phyloP scores from a whole-genome alignment of 1,140 invertebrate genomes.

The Zaprionus lachaisei region DNA sequence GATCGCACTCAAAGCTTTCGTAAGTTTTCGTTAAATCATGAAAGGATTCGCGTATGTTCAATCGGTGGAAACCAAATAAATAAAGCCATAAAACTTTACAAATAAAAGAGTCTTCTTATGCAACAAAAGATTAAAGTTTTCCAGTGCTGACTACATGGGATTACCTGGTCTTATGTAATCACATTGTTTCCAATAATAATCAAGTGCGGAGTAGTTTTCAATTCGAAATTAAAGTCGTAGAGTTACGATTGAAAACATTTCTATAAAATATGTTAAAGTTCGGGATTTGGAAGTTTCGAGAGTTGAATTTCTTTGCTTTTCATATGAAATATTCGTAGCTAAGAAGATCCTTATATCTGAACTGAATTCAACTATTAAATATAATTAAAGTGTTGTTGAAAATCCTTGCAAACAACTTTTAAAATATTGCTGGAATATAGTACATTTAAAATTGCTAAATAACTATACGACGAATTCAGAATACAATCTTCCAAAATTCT shows the following conservation, averaged over 20 bases:
- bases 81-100: neutral
- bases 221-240: neutral
- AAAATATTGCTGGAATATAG: no score
- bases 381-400: no score
- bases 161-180: neutral
- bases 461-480: no score
- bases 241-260: neutral
- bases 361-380: neutral
- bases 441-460: no score
- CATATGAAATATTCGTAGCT: neutral
- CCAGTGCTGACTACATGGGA: neutral
- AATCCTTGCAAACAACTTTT: no score
- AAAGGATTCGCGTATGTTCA: slow-evolving; percentile 39
- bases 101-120: neutral
- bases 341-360: neutral
- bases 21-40: slow-evolving; percentile 59
- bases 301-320: neutral
- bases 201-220: slow-evolving; percentile 1
- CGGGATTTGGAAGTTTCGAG: neutral
- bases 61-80: neutral
- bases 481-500: neutral
- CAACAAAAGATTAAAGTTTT: neutral
- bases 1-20: slow-evolving; percentile 74
- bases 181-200: neutral
- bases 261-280: neutral